phyloP scores from a whole-genome alignment of 2,888 invertebrate genomes.

The Metellina segmentata region DNA sequence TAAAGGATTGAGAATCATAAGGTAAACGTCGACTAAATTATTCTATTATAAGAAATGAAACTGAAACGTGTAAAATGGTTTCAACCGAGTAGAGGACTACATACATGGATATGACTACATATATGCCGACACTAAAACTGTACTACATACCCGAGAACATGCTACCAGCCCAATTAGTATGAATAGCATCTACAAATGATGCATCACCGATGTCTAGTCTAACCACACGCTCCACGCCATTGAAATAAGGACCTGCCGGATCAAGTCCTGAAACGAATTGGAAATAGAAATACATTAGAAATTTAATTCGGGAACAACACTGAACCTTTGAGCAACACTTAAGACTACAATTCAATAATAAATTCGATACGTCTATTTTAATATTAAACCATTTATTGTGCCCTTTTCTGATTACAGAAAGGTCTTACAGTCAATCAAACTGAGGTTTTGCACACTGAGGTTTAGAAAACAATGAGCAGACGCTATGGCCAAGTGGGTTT shows the following conservation, averaged over 20 bases:
- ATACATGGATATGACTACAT: too few species aligned
- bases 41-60: not conserved
- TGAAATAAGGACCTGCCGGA: slow-evolving; percentile 36
- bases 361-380: not conserved
- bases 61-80: not conserved
- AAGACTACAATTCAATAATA: not conserved
- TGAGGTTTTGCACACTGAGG: too few species aligned
- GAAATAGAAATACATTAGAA: not conserved
- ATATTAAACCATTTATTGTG: not conserved
- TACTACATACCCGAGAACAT: not conserved
- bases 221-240: not conserved
- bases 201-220: slow-evolving; percentile 32
- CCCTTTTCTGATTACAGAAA: not conserved
- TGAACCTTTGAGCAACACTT: not conserved
- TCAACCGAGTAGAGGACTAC: not conserved
- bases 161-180: slow-evolving; percentile 14
- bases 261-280: slow-evolving; percentile 13
- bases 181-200: slow-evolving; percentile 34
- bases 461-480: too few species aligned
- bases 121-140: too few species aligned
- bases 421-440: too few species aligned
- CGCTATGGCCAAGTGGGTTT: too few species aligned
- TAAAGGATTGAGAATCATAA: too few species aligned
- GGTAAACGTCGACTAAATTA: not conserved
- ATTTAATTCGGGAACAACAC: not conserved